Evolutionary conservation across 2,888 invertebrate species (phyloP).

Genomic region (Zhengitettix transpicula): DNA sequence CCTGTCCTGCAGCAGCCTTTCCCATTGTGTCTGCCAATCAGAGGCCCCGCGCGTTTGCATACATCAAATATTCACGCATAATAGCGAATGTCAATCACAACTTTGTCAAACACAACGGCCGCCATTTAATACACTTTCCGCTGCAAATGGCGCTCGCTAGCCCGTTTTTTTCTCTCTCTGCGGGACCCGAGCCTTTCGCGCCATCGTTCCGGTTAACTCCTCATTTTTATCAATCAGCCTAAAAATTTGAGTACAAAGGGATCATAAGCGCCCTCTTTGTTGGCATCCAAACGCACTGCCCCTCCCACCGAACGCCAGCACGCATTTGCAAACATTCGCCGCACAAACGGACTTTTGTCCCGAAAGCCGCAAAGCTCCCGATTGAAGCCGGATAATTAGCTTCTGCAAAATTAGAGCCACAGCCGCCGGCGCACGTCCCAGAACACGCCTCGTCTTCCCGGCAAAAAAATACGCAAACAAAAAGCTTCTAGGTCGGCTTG

Average conservation of each 20-base stretch:
- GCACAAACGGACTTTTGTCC: too few species aligned
- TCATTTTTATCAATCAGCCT: neutral
- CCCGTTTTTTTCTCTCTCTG: neutral
- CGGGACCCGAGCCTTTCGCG: neutral
- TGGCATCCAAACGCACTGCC: neutral
- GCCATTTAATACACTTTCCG: too few species aligned
- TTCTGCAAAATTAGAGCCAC: too few species aligned
- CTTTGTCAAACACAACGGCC: slow-evolving; percentile 10
- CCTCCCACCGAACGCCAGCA: too few species aligned
- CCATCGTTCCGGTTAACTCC: neutral
- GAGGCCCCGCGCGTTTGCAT: slow-evolving; percentile 6
- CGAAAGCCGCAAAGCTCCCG: too few species aligned
- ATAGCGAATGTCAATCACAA: slow-evolving; percentile 11
- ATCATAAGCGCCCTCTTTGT: neutral
- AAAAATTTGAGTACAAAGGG: neutral
- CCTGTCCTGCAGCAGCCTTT: neutral
- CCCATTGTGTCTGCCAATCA: slow-evolving; percentile 10
- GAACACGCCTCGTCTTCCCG: too few species aligned
- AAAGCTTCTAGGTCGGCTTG: too few species aligned
- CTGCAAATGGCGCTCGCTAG: too few species aligned
- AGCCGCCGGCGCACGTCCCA: too few species aligned
- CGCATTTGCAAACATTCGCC: too few species aligned
- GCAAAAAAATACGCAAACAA: too few species aligned
- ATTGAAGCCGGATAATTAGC: too few species aligned
- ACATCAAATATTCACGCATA: slow-evolving; percentile 10